phyloP scores from a whole-genome alignment of 2,113 vertebrate genomes.

The Eudyptes chrysolophus region DNA sequence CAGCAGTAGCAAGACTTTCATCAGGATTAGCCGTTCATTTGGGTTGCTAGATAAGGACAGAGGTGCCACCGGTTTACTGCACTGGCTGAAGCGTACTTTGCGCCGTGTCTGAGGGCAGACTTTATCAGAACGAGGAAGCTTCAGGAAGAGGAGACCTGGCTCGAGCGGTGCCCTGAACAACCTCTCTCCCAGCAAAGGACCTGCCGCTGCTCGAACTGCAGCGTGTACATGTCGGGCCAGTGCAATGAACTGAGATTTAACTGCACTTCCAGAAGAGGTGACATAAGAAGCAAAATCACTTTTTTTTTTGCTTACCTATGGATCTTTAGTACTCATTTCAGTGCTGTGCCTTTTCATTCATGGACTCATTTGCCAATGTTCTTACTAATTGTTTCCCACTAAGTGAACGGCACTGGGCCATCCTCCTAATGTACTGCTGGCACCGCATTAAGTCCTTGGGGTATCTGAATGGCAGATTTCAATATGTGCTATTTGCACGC shows the following conservation, averaged over 20 bases:
- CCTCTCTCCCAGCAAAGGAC: neutral
- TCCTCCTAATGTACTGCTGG: neutral
- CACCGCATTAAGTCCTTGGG: neutral
- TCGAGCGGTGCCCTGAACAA: neutral
- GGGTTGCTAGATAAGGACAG: neutral
- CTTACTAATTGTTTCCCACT: neutral
- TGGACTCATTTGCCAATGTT: neutral
- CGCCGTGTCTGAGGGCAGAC: neutral
- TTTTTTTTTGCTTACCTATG: neutral
- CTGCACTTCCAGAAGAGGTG: neutral
- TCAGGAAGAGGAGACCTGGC: neutral
- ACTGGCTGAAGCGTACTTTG: neutral
- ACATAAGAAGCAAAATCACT: neutral
- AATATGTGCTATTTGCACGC: neutral
- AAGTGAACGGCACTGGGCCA: neutral
- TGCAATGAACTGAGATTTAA: neutral
- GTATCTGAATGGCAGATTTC: neutral
- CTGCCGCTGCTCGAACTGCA: neutral
- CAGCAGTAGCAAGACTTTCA: neutral
- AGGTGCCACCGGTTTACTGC: neutral
- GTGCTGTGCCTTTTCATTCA: neutral
- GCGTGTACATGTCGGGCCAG: accelerated
- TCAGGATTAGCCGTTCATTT: neutral
- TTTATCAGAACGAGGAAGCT: neutral
- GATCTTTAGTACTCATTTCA: neutral